Base-by-base conservation (phyloP, 2,797 vertebrate genomes). In the Sphenodon punctatus region DNA sequence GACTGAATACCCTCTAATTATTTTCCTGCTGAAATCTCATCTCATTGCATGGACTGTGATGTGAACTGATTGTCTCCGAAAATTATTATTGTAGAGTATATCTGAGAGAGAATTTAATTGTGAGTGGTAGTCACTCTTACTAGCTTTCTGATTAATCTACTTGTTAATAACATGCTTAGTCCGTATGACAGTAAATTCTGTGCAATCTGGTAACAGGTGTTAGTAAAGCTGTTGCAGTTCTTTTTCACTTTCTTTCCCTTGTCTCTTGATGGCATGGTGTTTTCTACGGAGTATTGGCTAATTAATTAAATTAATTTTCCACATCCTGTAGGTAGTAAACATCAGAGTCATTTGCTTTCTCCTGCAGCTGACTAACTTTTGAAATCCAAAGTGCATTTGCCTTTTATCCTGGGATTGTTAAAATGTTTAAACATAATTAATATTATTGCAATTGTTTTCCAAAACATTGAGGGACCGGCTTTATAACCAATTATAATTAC, bases 401-500 rank as follows among this genome's bases (percentile, higher is more conserved):
- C 7, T 49, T 89, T 90, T 87, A 60, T 68, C 8, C 43, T 80
- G 56, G 45, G 64, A 83, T 39, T 77, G 10, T 73, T 89, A 43
- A 13, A 73, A 84, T 60, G 70, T 71, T n/a, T 83, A 90, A 65
- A 55, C 43, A 65, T 23, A 61, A 75, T 88, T 88, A 82, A 74
- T 89, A 65, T 64, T 82, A 75, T 72, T 86, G 43, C 9, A 87
- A 66, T 65, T 90, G 56, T 72, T 92, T 80, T 66, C 30, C 13
- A 72, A 94, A 89, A 27, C 34, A 79, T 27, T 77, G 38, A 27
- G 58, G 75, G 65, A 43, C 53, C 39, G 14, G 13, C 30, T 85
- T 91, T 34, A 60, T 82, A 86, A 66, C 20, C 38, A 84, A 34
- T 42, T 84, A 41, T 88, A 89, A 89, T 93, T 91, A 75, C 16